Percentiles rank a stretch among this genome's conserved stretches.
Conservation (phyloP, 2,888 invertebrate genomes). For the Pachydiplax longipennis region DNA sequence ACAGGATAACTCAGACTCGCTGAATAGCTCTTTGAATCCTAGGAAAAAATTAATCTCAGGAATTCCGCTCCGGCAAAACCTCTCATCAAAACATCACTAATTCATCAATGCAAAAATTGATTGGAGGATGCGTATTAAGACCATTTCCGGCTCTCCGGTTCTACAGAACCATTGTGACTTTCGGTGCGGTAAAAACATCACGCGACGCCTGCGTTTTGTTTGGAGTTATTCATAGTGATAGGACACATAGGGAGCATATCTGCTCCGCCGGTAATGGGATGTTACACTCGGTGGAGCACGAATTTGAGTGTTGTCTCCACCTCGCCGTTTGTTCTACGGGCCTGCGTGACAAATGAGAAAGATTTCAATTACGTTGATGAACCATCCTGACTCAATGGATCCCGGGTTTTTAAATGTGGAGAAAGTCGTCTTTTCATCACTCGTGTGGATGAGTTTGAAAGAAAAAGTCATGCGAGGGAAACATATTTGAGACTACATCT, state of each 20-base stretch:
- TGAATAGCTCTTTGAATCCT: too few relatives aligned
- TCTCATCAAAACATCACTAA: too few relatives aligned
- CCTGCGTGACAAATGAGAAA: background rate
- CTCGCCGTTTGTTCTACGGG: background rate
- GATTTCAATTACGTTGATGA: background rate
- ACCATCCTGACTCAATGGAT: background rate
- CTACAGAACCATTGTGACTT: background rate
- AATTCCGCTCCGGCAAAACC: too few relatives aligned
- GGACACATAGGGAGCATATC: background rate
- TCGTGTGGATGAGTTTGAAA: too few relatives aligned
- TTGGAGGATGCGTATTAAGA: too few relatives aligned
- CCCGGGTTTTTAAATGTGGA: background rate
- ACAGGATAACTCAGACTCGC: too few relatives aligned
- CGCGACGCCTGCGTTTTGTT: background rate
- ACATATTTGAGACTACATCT: too few relatives aligned
- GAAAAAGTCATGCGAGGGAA: too few relatives aligned
- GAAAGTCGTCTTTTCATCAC: too few relatives aligned
- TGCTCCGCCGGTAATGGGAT: background rate
- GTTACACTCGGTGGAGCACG: background rate
- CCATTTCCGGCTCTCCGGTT: too few relatives aligned
- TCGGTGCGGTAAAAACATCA: background rate
- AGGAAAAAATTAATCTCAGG: too few relatives aligned
- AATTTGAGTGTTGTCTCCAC: background rate
- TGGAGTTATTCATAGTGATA: background rate
- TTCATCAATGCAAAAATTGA: too few relatives aligned